Evolutionary conservation across 2,113 vertebrate species (phyloP).

Genomic region (Hiodon alosoides): DNA sequence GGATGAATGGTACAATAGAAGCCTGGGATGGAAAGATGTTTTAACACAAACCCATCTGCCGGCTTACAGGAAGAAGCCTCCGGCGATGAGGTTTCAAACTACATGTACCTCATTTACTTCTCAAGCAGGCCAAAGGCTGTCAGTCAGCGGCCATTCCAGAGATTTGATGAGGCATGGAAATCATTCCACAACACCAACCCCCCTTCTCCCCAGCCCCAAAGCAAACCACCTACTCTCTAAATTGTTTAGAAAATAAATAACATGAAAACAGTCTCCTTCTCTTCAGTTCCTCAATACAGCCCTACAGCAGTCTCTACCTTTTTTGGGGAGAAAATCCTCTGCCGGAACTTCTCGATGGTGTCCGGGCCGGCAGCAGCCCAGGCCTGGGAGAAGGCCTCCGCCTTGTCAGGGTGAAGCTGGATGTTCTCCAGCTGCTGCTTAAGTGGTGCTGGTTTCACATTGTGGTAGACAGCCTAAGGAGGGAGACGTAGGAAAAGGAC

Average conservation of each 20-base stretch:
- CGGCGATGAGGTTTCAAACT: not conserved
- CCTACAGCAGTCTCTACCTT: constrained; percentile 65
- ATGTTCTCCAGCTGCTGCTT: constrained; percentile 81
- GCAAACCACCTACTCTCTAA: too few species aligned
- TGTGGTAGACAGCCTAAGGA: constrained; percentile 84
- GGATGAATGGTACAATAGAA: not conserved
- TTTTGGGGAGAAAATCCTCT: constrained; percentile 77
- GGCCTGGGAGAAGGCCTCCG: constrained; percentile 71
- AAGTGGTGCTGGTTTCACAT: constrained; percentile 73
- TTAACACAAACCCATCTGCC: not conserved
- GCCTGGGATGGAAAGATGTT: not conserved
- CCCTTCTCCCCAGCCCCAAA: too few species aligned
- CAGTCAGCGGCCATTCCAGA: too few species aligned
- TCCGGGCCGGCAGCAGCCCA: constrained; percentile 82
- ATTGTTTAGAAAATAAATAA: too few species aligned
- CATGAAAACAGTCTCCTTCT: too few species aligned
- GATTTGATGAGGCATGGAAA: too few species aligned
- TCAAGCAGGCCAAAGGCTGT: not conserved
- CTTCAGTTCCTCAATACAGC: too few species aligned
- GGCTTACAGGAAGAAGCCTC: not conserved
- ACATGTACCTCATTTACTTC: not conserved
- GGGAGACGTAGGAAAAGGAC: constrained; percentile 4
- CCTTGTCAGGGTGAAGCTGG: constrained; percentile 72
- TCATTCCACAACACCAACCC: too few species aligned
- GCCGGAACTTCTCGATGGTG: constrained; percentile 80